A percentile compares a stretch with the other conserved stretches of the same genome.
Evolutionary conservation across 92 coral and sea anemone genomes (phyloP).

Genomic region (Paragorgia papillata): DNA sequence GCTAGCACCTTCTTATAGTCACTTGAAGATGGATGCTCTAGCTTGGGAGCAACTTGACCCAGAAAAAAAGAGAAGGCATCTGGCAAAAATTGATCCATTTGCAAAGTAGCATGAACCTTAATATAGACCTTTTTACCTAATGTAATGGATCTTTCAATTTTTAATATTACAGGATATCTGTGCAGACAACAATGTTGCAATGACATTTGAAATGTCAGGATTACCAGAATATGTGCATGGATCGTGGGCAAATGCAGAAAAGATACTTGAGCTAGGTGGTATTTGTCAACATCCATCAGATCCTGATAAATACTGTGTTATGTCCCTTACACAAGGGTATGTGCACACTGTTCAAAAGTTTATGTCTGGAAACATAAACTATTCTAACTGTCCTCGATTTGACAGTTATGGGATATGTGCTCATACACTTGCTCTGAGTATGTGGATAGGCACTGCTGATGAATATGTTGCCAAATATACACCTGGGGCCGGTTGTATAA

Average conservation of each 20-base stretch:
- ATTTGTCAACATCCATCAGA: constrained; percentile 52
- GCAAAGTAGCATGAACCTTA: constrained; percentile 8
- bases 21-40: constrained; percentile 23
- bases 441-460: constrained; percentile 24
- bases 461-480: constrained; percentile 40
- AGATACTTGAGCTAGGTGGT: constrained; percentile 46
- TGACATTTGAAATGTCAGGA: constrained; percentile 32
- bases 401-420: constrained; percentile 55
- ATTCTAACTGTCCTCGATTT: constrained; percentile 56
- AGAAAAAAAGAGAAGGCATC: constrained; percentile 33
- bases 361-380: constrained; percentile 38
- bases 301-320: constrained; percentile 41
- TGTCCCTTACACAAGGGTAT: constrained; percentile 36
- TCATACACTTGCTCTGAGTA: constrained; percentile 55
- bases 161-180: constrained; percentile 8
- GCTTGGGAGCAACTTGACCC: constrained; percentile 32
- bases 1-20: constrained; percentile 34
- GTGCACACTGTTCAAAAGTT: constrained; percentile 60
- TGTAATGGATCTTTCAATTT: constrained; percentile 17
- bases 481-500: too few relatives aligned
- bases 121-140: background rate
- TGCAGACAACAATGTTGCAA: constrained; percentile 14
- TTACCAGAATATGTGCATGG: constrained; percentile 38
- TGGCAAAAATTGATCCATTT: constrained; percentile 37
- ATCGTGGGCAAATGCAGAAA: constrained; percentile 43